Conservation (phyloP, 1,140 invertebrate genomes). For the Ips nitidus region DNA sequence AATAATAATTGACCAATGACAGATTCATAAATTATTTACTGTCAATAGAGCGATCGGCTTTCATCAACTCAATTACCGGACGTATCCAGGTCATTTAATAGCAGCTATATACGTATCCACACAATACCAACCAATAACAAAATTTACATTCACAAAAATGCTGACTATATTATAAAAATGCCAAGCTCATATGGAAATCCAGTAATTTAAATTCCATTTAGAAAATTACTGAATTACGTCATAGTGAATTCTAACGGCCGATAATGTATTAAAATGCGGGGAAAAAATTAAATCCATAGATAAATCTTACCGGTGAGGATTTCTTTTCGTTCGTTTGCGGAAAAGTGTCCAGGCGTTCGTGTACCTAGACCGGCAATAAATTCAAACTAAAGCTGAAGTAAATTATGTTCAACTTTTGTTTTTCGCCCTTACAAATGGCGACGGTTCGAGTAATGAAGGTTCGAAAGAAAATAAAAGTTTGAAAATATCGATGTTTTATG, state of each 20-base stretch:
- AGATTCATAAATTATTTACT: slow-evolving; percentile 6
- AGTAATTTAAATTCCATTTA: slow-evolving; percentile 3
- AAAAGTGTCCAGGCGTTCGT: slow-evolving; percentile 22
- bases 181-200: slow-evolving; percentile 1
- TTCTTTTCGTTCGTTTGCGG: slow-evolving; percentile 21
- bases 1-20: slow-evolving; percentile 3
- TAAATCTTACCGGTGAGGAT: slow-evolving; percentile 25
- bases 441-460: slow-evolving; percentile 30
- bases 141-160: neutral
- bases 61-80: slow-evolving; percentile 5
- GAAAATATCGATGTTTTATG: slow-evolving; percentile 32
- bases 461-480: slow-evolving; percentile 34
- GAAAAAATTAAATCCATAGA: slow-evolving; percentile 27
- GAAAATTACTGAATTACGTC: neutral
- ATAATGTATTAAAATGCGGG: no score
- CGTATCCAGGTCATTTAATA: neutral
- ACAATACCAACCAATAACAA: neutral
- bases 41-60: slow-evolving; percentile 1
- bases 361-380: slow-evolving; percentile 22
- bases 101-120: neutral
- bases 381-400: slow-evolving; percentile 26
- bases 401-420: slow-evolving; percentile 35
- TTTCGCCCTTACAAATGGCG: slow-evolving; percentile 21
- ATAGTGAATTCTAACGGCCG: neutral
- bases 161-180: neutral